Conservation (phyloP, 2,113 vertebrate species). For the Pterocles orientalis region DNA sequence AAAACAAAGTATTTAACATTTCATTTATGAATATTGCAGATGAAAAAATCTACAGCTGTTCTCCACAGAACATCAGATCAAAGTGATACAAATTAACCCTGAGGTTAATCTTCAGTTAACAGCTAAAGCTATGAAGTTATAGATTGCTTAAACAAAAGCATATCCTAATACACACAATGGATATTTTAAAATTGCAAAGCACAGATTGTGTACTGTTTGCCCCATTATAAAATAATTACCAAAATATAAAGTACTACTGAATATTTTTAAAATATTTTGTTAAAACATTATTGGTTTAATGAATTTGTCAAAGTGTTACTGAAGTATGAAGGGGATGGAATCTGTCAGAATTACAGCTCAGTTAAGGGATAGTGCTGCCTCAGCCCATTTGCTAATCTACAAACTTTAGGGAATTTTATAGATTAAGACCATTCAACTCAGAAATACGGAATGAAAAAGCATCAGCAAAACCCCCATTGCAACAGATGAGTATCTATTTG, state of each 20-base stretch:
- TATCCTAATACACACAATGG: neutral
- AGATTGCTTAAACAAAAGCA: neutral
- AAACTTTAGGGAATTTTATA: neutral
- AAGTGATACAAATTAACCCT: neutral
- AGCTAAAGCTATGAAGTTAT: neutral
- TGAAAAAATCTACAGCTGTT: neutral
- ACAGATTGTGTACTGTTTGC: neutral
- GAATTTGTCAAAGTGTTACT: too few species aligned
- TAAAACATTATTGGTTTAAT: too few species aligned
- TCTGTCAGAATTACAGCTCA: neutral
- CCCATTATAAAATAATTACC: neutral
- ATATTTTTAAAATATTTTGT: neutral
- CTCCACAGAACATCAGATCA: neutral
- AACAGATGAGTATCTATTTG: neutral
- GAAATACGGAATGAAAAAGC: neutral
- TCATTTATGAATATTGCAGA: neutral
- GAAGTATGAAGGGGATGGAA: neutral
- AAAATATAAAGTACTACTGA: neutral
- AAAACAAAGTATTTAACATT: neutral
- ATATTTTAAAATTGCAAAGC: neutral
- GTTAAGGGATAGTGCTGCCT: neutral
- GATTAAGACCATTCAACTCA: neutral
- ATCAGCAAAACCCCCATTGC: neutral
- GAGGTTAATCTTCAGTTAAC: neutral
- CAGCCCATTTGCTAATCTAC: neutral